Evolutionary conservation across 2,797 vertebrate species (phyloP), one percentile per base, ranked within the genome.

Genomic region (Acipenser oxyrinchus): DNA sequence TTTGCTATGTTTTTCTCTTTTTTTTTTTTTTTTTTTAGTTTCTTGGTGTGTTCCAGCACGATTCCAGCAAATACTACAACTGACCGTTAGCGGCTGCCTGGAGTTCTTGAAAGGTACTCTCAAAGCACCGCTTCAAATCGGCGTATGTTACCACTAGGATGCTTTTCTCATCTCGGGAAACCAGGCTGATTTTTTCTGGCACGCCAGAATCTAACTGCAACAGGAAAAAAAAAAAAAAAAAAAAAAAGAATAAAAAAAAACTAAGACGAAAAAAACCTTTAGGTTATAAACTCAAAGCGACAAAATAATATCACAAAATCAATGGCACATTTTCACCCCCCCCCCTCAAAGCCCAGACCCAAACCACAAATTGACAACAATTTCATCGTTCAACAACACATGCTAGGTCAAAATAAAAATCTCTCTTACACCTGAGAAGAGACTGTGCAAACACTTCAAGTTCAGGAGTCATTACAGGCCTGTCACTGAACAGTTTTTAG

Each of bases 81-180:
- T 95, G 95, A 81, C 95, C 94, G 53, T 93, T 93, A 72, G 93
- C 91, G 69, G 94, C 90, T 67, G 91, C 91, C 81, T 95, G 89
- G 86, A 99, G 93, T 93, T 99, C 97, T 88, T 98, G 96, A 87
- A 99, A 99, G 89, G 97, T 98, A 79, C 95, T 98, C 86, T 99
- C 96, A 77, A 99, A 99, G 89, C 97, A 99, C 82, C 96, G 96
- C 85, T 99, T 99, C 83, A 99, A 91, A 88, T 99, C 97, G 51
- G 95, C 97, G 86, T 99, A 99, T 59, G 96, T 98, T 83, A 99
- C 96, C 83, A 99, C 97, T 77, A 99, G 91, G 72, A 96, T 93
- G 65, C 96, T 99, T 86, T 99, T 99, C 88, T 99, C 97, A 57
- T 99, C 97, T 81, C 97, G 93, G 77, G 96, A 98, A 83, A 97